Evolutionary conservation across 2,113 vertebrate genomes (phyloP).

Genomic region (Lophochroa leadbeateri): DNA sequence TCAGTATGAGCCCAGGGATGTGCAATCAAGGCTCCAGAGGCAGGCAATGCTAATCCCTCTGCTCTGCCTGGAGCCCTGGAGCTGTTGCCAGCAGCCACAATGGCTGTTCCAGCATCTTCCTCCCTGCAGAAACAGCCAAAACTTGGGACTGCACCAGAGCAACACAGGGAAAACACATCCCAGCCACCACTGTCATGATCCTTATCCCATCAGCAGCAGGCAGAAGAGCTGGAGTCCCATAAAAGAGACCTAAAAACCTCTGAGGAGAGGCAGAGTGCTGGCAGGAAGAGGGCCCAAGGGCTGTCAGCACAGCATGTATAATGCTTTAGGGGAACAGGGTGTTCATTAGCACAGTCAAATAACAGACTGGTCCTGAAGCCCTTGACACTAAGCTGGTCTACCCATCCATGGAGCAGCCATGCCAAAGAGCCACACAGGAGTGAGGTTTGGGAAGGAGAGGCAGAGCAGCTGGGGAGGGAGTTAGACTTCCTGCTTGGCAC

Average conservation of each 20-base stretch:
- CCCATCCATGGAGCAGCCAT: fast-evolving
- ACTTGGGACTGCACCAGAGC: neutral
- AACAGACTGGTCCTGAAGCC: neutral
- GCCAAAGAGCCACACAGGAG: neutral
- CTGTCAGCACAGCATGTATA: neutral
- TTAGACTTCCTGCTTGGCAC: neutral
- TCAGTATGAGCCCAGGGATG: fast-evolving
- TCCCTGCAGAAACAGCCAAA: neutral
- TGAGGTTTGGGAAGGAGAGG: neutral
- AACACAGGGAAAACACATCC: neutral
- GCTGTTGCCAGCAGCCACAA: neutral
- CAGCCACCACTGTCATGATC: neutral
- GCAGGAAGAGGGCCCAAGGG: neutral
- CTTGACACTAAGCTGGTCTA: neutral
- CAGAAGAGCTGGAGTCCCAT: neutral
- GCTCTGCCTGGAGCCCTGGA: neutral
- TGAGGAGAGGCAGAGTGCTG: neutral
- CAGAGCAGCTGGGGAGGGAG: neutral
- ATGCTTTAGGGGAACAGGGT: neutral
- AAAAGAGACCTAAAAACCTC: neutral
- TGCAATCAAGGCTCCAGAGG: neutral
- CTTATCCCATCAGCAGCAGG: neutral
- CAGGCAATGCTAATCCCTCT: neutral
- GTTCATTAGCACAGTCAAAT: neutral
- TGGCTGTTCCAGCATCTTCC: neutral